Base-by-base conservation (phyloP, 2,113 vertebrate species). In the Carollia perspicillata region DNA sequence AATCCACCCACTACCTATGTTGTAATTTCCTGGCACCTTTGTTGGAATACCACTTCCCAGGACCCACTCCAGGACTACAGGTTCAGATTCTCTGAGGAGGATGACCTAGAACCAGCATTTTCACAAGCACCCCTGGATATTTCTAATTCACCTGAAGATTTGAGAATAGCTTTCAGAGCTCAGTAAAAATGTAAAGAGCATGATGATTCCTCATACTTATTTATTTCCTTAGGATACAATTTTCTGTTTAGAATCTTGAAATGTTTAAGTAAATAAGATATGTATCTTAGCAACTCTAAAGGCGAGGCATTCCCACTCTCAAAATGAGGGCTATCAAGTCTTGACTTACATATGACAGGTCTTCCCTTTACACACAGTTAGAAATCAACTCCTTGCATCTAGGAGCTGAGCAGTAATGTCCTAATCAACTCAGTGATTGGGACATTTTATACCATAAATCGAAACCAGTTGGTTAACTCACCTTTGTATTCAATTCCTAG, bases 221-320 rank as follows among this genome's bases (percentile, higher is more conserved):
- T 92, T 93, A 77, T 74, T 88, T 60, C 58, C 40, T 40, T 7
- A 33, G 40, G 14, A 84, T 44, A 71, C n/a, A 84, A 66, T 88
- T 69, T 89, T 72, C 40, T 49, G n/a, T n/a, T 65, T 33, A 58
- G 42, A 92, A 37, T 5, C 22, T 77, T 77, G 8, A 53, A 72
- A 33, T 16, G 7, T 92, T 90, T 51, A 78, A 94, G 91, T 77
- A 66, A 93, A 49, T 42, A 91, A 89, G 74, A 40, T 42, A 92
- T 66, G 40, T 80, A 94, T 88, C 51, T 44, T 22, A 69, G 40
- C 18, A 86, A 42, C 44, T 9, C 65, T 26, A 95, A 92, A 88
- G 23, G 68, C 10, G 5, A 93, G n/a, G 8, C 8, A 90, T 18
- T 55, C 13, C 22, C 69, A 78, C 47, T 93, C 96, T 92, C 84